Conservation (phyloP, 1,140 invertebrate genomes). For the Drosophila yakuba region DNA sequence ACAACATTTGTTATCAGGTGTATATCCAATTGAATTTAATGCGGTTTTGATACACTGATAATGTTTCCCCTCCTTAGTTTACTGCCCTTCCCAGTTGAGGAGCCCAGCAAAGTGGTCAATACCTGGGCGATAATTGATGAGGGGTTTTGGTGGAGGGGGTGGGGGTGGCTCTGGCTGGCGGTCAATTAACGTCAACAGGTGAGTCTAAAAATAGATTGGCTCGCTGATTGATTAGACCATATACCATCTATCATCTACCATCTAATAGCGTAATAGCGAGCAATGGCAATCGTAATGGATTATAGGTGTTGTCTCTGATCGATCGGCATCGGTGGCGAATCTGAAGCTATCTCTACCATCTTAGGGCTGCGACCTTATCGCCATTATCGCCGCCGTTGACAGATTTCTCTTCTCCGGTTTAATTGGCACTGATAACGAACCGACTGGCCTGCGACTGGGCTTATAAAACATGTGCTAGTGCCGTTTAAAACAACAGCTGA, state of each 20-base stretch:
- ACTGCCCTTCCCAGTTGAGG: background rate
- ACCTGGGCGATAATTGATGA: conserved; percentile 58
- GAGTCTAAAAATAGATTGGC: conserved; percentile 52
- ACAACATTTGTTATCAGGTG: too few relatives aligned
- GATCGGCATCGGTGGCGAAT: conserved; percentile 25
- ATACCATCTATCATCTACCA: conserved; percentile 12
- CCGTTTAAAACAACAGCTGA: conserved; percentile 28
- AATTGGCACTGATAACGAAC: conserved; percentile 61
- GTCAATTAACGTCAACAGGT: conserved; percentile 57
- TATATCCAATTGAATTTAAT: too few relatives aligned
- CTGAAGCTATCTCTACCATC: conserved; percentile 4
- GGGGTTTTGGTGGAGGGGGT: conserved; percentile 1
- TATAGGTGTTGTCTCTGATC: conserved; percentile 30
- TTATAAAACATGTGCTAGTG: conserved; percentile 35
- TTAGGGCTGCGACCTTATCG: conserved; percentile 4
- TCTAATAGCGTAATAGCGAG: conserved; percentile 5
- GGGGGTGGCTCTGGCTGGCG: conserved; percentile 18
- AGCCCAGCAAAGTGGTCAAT: conserved; percentile 7
- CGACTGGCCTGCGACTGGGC: conserved; percentile 6
- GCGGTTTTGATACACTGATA: too few relatives aligned
- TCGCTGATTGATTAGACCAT: conserved; percentile 55
- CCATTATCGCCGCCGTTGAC: conserved; percentile 39
- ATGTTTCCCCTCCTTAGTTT: background rate
- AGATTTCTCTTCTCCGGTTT: conserved; percentile 67
- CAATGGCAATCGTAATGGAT: conserved; percentile 36